A percentile compares a stretch with the other conserved stretches of the same genome.
phyloP scores from a whole-genome alignment of 2,797 vertebrate species.

The Myiothlypis coronata region DNA sequence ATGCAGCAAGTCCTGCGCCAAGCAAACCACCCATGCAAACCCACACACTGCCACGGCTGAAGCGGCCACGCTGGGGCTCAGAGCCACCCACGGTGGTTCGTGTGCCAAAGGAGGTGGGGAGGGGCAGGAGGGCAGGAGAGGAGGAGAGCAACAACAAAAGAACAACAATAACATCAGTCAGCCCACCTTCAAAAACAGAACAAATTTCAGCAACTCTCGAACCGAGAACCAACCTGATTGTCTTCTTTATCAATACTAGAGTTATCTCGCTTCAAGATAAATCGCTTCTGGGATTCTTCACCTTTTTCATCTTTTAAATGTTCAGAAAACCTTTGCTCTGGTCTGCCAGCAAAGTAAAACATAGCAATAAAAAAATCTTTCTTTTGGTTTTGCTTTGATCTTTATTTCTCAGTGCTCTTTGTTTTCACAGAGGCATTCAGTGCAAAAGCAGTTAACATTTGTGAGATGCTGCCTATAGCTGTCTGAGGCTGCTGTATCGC shows the following conservation, averaged over 20 bases:
- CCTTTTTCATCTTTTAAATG: slow-evolving; percentile 90
- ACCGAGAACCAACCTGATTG: slow-evolving; percentile 83
- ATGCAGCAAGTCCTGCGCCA: slow-evolving; percentile 76
- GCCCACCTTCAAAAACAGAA: slow-evolving; percentile 78
- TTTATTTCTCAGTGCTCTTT: slow-evolving; percentile 61
- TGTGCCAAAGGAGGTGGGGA: background rate
- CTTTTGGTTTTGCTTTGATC: slow-evolving; percentile 30
- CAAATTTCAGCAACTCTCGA: slow-evolving; percentile 77
- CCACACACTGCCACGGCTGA: slow-evolving; percentile 72
- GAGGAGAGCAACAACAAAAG: slow-evolving; percentile 67
- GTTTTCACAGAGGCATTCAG: slow-evolving; percentile 56
- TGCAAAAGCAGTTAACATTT: slow-evolving; percentile 58
- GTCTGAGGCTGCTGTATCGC: slow-evolving; percentile 10
- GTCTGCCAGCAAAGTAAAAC: slow-evolving; percentile 87
- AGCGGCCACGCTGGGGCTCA: slow-evolving; percentile 45
- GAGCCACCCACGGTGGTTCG: slow-evolving; percentile 9
- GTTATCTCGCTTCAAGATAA: slow-evolving; percentile 93
- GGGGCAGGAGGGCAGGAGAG: background rate
- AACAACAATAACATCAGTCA: slow-evolving; percentile 74
- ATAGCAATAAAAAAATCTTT: slow-evolving; percentile 78
- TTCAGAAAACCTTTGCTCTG: slow-evolving; percentile 90
- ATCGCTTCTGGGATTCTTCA: slow-evolving; percentile 90
- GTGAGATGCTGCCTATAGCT: slow-evolving; percentile 17
- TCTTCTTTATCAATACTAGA: slow-evolving; percentile 93
- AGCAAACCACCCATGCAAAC: slow-evolving; percentile 77